Evolutionary conservation across 2,888 invertebrate genomes (phyloP).

Genomic region (Liopterus haemorrhoidalis): DNA sequence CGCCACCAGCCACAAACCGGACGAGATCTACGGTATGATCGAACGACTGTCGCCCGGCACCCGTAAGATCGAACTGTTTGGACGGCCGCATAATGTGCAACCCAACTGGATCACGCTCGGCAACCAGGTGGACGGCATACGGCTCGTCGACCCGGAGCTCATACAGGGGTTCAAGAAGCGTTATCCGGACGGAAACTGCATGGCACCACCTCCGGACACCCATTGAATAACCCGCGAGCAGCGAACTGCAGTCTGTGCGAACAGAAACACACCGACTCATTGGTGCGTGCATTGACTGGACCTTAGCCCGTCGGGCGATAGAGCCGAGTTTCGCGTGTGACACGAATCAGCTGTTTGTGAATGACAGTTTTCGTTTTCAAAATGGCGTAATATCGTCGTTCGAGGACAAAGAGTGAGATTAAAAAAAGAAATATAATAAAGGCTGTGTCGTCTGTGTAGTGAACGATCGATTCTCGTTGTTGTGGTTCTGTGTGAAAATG

Average conservation of each 20-base stretch:
- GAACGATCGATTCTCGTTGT: too few species aligned
- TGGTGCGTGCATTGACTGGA: slow-evolving; percentile 25
- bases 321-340: slow-evolving; percentile 26
- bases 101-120: slow-evolving; percentile 98
- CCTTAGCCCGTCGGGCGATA: slow-evolving; percentile 22
- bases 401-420: slow-evolving; percentile 40
- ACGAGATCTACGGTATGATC: slow-evolving; percentile 97
- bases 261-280: slow-evolving; percentile 7
- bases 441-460: too few species aligned
- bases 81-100: slow-evolving; percentile 94
- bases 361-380: slow-evolving; percentile 40
- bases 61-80: slow-evolving; percentile 94
- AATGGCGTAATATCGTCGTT: slow-evolving; percentile 40
- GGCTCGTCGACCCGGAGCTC: slow-evolving; percentile 85
- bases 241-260: slow-evolving; percentile 2
- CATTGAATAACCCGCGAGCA: slow-evolving; percentile 20
- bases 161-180: slow-evolving; percentile 83
- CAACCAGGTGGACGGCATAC: slow-evolving; percentile 93
- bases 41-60: slow-evolving; percentile 95
- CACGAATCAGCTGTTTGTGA: slow-evolving; percentile 42
- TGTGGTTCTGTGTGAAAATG: slow-evolving; percentile 69
- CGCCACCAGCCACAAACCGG: slow-evolving; percentile 96
- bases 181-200: slow-evolving; percentile 84
- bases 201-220: slow-evolving; percentile 45
- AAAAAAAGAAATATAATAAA: slow-evolving; percentile 26